Evolutionary conservation across 2,888 invertebrate species (phyloP).

Genomic region (Coelopa pilipes): DNA sequence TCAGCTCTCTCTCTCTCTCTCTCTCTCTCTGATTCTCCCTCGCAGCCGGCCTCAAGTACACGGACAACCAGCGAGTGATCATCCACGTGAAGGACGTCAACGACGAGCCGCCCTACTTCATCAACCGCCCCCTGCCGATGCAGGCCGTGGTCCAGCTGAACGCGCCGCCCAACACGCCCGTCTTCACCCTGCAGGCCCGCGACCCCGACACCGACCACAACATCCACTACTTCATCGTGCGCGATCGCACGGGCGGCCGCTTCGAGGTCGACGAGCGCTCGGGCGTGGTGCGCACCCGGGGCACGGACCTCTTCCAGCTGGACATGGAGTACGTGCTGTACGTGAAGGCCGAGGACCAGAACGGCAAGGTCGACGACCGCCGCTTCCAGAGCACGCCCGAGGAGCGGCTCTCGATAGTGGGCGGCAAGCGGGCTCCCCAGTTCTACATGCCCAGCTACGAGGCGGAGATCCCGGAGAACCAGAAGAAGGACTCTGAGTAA

Average conservation of each 20-base stretch:
- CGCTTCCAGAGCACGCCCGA: conserved; percentile 91
- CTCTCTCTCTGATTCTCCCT: conserved; percentile 41
- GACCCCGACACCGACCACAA: conserved; percentile 97
- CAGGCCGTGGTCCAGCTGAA: conserved; percentile 96
- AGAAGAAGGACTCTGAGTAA: conserved; percentile 97
- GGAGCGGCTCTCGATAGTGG: conserved; percentile 91
- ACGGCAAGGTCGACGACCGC: conserved; percentile 90
- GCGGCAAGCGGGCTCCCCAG: conserved; percentile 97
- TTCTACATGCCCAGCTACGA: conserved; percentile 96
- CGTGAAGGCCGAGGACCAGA: conserved; percentile 95
- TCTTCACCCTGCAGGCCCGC: conserved; percentile 95
- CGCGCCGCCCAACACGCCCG: conserved; percentile 93
- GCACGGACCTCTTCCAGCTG: conserved; percentile 90
- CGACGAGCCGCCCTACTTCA: conserved; percentile 95
- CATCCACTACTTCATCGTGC: conserved; percentile 94
- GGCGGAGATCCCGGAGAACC: conserved; percentile 96
- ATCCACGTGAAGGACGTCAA: conserved; percentile 96
- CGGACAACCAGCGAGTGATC: conserved; percentile 94
- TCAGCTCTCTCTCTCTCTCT: neutral
- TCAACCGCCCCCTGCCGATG: conserved; percentile 96
- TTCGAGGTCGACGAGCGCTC: conserved; percentile 92
- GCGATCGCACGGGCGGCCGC: conserved; percentile 83
- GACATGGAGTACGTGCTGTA: conserved; percentile 97
- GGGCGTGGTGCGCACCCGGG: conserved; percentile 90
- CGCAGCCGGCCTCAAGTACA: conserved; percentile 72